Evolutionary conservation across 2,797 vertebrate species (phyloP).

Genomic region (Setipinna tenuifilis): DNA sequence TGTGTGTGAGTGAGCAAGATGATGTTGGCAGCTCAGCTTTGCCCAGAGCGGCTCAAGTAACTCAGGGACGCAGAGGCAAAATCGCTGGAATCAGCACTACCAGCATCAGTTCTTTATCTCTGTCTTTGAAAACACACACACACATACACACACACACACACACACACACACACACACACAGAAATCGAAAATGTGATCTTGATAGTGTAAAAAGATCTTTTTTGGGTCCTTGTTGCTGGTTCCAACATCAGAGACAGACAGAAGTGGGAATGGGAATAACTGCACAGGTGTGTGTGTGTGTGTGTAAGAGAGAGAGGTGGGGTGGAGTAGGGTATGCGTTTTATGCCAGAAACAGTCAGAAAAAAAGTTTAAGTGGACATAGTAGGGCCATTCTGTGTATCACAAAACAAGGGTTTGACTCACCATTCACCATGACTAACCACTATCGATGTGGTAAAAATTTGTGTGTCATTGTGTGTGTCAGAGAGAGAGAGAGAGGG

Average conservation of each 20-base stretch:
- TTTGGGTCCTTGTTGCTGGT: not conserved
- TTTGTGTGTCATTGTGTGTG: conserved; percentile 7
- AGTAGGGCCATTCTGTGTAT: not conserved
- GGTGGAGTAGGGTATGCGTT: too few relatives aligned
- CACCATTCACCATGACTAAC: not conserved
- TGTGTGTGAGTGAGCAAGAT: not conserved
- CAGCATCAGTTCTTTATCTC: conserved; percentile 5
- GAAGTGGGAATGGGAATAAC: not conserved
- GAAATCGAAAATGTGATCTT: not conserved
- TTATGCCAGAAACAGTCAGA: not conserved
- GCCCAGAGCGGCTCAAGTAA: conserved; percentile 7
- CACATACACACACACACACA: conserved; percentile 15
- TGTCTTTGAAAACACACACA: conserved; percentile 13
- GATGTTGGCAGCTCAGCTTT: conserved; percentile 20
- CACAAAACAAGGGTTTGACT: not conserved
- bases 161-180: conserved; percentile 30
- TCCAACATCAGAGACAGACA: not conserved
- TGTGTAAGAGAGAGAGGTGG: not conserved
- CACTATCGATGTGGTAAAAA: conserved; percentile 22
- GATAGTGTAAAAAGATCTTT: not conserved
- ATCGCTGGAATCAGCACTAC: conserved; percentile 20
- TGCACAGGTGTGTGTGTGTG: not conserved
- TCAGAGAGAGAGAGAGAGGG: not conserved
- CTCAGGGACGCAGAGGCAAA: conserved; percentile 1
- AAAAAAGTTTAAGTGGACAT: not conserved